phyloP scores from a whole-genome alignment of 2,888 invertebrate species.

The Ornithoptera alexandrae region DNA sequence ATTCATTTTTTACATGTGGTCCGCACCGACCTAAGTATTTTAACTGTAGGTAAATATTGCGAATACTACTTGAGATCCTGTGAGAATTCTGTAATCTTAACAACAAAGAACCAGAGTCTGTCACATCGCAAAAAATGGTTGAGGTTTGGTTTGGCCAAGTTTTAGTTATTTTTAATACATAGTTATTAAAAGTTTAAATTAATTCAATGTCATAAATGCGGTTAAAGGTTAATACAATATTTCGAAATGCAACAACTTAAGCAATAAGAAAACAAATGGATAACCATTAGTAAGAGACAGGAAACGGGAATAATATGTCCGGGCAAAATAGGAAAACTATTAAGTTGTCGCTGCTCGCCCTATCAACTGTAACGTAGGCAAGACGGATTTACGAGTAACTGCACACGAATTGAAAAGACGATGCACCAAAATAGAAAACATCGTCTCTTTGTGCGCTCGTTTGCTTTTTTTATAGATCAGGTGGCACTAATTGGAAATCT shows the following conservation, averaged over 20 bases:
- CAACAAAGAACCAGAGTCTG: too few relatives aligned
- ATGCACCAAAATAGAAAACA: constrained; percentile 33
- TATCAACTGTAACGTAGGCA: constrained; percentile 62
- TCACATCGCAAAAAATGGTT: too few relatives aligned
- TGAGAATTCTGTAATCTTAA: too few relatives aligned
- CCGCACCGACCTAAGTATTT: too few relatives aligned
- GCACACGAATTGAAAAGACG: constrained; percentile 38
- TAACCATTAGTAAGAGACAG: constrained; percentile 33
- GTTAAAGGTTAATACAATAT: background rate
- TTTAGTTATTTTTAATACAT: too few relatives aligned
- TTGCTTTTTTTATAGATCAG: constrained; percentile 17
- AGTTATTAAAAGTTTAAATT: too few relatives aligned
- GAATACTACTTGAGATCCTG: too few relatives aligned
- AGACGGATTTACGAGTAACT: constrained; percentile 61
- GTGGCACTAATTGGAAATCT: constrained; percentile 11
- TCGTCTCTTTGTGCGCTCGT: background rate
- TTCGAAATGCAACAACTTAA: constrained; percentile 1
- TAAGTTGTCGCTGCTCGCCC: constrained; percentile 66
- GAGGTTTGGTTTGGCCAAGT: too few relatives aligned
- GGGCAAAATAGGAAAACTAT: constrained; percentile 65
- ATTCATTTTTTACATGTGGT: too few relatives aligned
- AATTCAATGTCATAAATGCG: too few relatives aligned
- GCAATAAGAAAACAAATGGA: constrained; percentile 23
- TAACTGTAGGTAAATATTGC: too few relatives aligned
- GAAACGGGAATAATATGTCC: constrained; percentile 37